Conservation (phyloP, 2,113 vertebrate species). For the Opisthocomus hoazin region DNA sequence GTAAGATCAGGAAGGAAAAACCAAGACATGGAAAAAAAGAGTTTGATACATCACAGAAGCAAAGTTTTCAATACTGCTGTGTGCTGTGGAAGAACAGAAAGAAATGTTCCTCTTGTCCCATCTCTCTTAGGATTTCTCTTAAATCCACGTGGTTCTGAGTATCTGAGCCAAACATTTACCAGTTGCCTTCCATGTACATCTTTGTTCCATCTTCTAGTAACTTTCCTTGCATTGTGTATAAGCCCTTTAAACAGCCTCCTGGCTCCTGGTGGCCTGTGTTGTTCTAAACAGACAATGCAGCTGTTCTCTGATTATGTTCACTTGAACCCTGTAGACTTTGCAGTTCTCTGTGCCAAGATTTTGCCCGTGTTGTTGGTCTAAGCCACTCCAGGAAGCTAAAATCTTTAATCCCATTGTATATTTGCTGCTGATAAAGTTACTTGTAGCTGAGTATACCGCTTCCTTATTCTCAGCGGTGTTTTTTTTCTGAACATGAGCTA, state of each 20-base stretch:
- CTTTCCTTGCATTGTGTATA: constrained; percentile 14
- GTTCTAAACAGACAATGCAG: constrained; percentile 34
- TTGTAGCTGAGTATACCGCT: background rate
- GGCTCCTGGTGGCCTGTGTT: constrained; percentile 34
- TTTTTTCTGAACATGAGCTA: background rate
- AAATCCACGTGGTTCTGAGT: background rate
- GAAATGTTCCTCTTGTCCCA: background rate
- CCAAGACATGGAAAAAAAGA: background rate
- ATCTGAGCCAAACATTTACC: background rate
- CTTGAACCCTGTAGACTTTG: background rate
- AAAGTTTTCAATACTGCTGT: background rate
- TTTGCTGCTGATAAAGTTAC: background rate
- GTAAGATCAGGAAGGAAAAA: background rate
- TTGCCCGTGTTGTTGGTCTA: background rate
- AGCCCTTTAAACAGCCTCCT: constrained; percentile 4
- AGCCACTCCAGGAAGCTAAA: background rate
- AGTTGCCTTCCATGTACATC: background rate
- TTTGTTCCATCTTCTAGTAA: constrained; percentile 22
- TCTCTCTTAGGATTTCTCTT: background rate
- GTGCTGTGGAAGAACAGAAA: background rate
- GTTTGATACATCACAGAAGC: background rate
- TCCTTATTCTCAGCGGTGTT: background rate
- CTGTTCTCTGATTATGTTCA: constrained; percentile 4
- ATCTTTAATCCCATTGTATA: background rate
- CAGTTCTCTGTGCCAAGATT: constrained; percentile 4